phyloP scores from a whole-genome alignment of 2,797 vertebrate species.

The Hippoglossus hippoglossus region DNA sequence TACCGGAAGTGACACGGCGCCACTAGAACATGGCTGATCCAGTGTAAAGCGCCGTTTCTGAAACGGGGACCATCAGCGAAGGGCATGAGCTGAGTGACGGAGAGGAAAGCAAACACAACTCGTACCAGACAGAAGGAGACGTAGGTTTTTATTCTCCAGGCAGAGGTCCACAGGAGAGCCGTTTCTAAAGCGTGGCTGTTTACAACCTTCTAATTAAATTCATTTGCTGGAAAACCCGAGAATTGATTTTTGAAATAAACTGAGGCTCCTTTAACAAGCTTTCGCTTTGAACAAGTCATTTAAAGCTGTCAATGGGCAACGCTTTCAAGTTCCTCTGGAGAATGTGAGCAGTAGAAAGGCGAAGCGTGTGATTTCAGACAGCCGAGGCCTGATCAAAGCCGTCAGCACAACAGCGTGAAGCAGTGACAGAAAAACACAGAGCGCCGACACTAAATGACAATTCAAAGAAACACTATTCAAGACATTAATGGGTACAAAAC shows the following conservation, averaged over 20 bases:
- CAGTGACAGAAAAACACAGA: neutral
- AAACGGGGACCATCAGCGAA: conserved; percentile 11
- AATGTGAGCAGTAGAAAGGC: conserved; percentile 8
- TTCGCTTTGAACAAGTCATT: conserved; percentile 51
- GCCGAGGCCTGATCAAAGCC: conserved; percentile 40
- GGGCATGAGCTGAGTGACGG: conserved; percentile 8
- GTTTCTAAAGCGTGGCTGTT: conserved; percentile 46
- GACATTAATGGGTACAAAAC: conserved; percentile 3
- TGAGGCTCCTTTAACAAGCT: conserved; percentile 38
- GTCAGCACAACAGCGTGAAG: neutral
- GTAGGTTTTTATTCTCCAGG: conserved; percentile 31
- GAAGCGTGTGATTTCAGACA: conserved; percentile 20
- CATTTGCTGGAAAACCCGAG: conserved; percentile 27
- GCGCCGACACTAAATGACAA: neutral
- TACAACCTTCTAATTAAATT: conserved; percentile 54
- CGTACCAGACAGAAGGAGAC: neutral
- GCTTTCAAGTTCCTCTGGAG: conserved; percentile 25
- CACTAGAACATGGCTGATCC: conserved; percentile 42
- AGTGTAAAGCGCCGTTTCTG: conserved; percentile 48
- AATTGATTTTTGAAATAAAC: conserved; percentile 52
- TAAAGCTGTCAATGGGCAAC: conserved; percentile 32
- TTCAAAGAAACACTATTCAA: conserved; percentile 23
- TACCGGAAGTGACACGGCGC: conserved; percentile 29
- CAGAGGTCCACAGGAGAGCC: conserved; percentile 20
- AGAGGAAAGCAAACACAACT: conserved; percentile 18